Evolutionary conservation across 2,888 invertebrate species (phyloP), one percentile per base, ranked within the genome.

Genomic region (Rhamphomyia laevipes): DNA sequence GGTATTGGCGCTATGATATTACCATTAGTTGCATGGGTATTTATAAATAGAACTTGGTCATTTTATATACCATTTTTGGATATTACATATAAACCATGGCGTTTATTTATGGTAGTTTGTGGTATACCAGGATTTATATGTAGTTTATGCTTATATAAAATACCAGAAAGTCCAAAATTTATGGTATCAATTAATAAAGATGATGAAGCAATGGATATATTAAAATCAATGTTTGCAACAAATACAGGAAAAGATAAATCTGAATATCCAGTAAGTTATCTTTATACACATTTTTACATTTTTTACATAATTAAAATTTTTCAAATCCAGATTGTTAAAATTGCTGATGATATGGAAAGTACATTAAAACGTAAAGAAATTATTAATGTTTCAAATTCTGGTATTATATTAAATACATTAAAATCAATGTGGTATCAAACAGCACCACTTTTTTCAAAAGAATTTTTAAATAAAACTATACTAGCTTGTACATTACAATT

Each of bases 141-240:
- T 44, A 62, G 63, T 1, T 43, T 65, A 1, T 58, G 60, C 7
- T 53, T 67, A 11, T 58, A 63, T 21, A 57, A 58, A 37, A 58
- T 68, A 21, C 68, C 68, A 9, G 69, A 69, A 48, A 67, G 66
- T 51, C 68, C 69, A 0, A 68, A 67, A 53, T 69, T 63, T 50
- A 50, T 62, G 1, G 52, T 67, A 4, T 52, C 62, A 4, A 57
- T 61, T 31, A 65, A 64, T 1, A 53, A 61, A 16, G 55, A 61
- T 3, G 59, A 61, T 7, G 55, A 61, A 46, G 56, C 63, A 12
- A 50, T 65, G 11, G 51, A 59, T 10, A 61, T 65, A 31, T 51
- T 68, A 13, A 55, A 58, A 43, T 57, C 50, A 13, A 61, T 67
- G 10, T 65, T 57, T 47, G 53, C 56, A 2, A 48, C 57, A 13